These are phyloP conservation scores for Lampris incognitus DNA, from an alignment of 2,113 vertebrate species.

Conservation along the genomic window DNA sequence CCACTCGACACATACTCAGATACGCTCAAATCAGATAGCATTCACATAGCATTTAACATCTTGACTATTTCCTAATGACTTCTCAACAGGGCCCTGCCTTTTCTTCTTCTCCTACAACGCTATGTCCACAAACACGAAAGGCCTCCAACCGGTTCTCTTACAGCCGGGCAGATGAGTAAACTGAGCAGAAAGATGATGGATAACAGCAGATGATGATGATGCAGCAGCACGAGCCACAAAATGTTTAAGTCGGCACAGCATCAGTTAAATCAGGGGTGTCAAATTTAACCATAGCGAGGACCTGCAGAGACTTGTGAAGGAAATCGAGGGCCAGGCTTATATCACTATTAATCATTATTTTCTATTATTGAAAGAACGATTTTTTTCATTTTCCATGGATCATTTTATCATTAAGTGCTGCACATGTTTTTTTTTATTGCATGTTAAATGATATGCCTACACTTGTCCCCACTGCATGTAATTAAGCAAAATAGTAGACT, in stretches of 20 bases:
- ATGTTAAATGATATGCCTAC: too few species aligned
- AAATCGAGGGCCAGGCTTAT: too few species aligned
- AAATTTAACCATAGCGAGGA: constrained; percentile 3
- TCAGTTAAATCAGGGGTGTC: constrained; percentile 29
- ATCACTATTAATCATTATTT: too few species aligned
- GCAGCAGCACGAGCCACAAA: not conserved
- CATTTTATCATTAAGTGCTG: too few species aligned
- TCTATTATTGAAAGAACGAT: too few species aligned
- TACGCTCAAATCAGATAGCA: not conserved
- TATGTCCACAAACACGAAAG: constrained; percentile 29
- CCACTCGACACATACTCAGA: not conserved
- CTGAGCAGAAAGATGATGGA: not conserved
- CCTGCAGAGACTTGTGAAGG: not conserved
- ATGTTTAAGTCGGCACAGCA: constrained; percentile 10
- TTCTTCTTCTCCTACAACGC: not conserved
- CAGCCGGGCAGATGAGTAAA: constrained; percentile 18
- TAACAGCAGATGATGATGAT: constrained; percentile 24
- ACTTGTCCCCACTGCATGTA: too few species aligned
- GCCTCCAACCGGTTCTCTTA: constrained; percentile 10
- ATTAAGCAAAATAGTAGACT: too few species aligned
- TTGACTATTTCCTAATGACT: constrained; percentile 33
- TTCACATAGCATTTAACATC: constrained; percentile 12
- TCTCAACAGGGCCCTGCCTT: constrained; percentile 1
- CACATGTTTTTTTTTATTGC: too few species aligned
- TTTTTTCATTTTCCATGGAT: too few species aligned